These are phyloP conservation scores for Drosophila atripex DNA, from an alignment of 2,888 invertebrate species.

Conservation along the genomic window DNA sequence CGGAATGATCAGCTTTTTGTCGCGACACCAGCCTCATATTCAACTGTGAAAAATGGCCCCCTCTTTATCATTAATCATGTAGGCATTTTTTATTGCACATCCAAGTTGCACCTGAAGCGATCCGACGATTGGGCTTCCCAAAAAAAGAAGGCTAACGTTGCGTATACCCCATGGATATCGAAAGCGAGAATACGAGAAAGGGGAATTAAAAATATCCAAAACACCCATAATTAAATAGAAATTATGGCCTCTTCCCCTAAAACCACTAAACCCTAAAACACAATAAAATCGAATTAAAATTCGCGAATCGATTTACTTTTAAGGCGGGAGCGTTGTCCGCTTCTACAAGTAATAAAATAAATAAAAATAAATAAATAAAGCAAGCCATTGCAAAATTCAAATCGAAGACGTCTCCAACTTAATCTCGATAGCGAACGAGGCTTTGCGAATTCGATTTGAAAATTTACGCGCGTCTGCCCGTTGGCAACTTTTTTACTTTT, in stretches of 20 bases:
- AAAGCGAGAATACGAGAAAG: background rate
- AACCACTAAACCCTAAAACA: background rate
- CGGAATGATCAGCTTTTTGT: constrained; percentile 54
- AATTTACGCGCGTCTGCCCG: constrained; percentile 61
- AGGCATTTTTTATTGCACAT: constrained; percentile 9
- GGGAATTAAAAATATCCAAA: background rate
- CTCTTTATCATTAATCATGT: constrained; percentile 38
- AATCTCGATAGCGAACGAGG: constrained; percentile 21
- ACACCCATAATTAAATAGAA: background rate
- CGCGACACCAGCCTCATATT: constrained; percentile 30
- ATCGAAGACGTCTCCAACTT: constrained; percentile 14
- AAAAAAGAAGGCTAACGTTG: constrained; percentile 35
- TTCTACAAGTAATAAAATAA: background rate
- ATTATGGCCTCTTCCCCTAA: background rate
- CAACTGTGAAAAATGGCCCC: constrained; percentile 40
- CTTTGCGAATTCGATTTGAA: constrained; percentile 48
- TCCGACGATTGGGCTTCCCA: background rate
- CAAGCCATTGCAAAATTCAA: constrained; percentile 18
- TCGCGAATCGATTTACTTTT: constrained; percentile 1
- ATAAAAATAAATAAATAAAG: background rate
- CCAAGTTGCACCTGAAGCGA: constrained; percentile 22
- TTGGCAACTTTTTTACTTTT: constrained; percentile 20
- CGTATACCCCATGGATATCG: constrained; percentile 32
- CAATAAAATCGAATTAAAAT: constrained; percentile 7
- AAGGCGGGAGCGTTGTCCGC: constrained; percentile 13